These are phyloP conservation scores for Sorex araneus DNA, from an alignment of 2,113 vertebrate genomes.

Conservation along the genomic window DNA sequence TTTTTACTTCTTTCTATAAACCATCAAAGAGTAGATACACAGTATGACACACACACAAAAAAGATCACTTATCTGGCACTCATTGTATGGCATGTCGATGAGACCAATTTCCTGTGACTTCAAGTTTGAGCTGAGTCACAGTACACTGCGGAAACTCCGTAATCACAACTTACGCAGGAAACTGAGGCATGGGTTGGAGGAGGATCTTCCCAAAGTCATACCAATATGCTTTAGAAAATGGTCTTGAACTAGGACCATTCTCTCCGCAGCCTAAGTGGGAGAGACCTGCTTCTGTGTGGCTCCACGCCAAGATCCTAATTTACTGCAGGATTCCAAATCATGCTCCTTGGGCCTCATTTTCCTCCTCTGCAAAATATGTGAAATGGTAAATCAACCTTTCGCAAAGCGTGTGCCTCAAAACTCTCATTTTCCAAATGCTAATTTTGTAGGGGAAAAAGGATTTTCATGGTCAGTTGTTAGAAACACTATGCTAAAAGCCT, in stretches of 20 bases:
- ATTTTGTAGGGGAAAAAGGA: constrained; percentile 9
- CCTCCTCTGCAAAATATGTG: background rate
- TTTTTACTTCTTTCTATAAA: background rate
- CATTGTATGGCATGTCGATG: background rate
- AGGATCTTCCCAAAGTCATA: background rate
- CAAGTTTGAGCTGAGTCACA: background rate
- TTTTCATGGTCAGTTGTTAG: background rate
- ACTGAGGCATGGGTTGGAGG: background rate
- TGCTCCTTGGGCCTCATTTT: background rate
- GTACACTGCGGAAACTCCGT: background rate
- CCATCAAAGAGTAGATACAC: background rate
- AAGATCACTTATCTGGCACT: background rate
- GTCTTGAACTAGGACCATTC: background rate
- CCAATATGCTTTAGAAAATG: background rate
- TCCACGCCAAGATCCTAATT: background rate
- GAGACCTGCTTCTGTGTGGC: background rate
- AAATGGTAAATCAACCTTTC: constrained; percentile 28
- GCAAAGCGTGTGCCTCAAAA: background rate
- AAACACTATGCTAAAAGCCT: background rate
- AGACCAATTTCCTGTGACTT: background rate
- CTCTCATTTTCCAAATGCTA: background rate
- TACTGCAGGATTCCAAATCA: background rate
- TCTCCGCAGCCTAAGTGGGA: background rate
- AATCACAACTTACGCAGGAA: background rate
- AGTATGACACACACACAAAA: background rate